Base-by-base conservation (phyloP, 2,888 invertebrate genomes). In the Thereva unica region DNA sequence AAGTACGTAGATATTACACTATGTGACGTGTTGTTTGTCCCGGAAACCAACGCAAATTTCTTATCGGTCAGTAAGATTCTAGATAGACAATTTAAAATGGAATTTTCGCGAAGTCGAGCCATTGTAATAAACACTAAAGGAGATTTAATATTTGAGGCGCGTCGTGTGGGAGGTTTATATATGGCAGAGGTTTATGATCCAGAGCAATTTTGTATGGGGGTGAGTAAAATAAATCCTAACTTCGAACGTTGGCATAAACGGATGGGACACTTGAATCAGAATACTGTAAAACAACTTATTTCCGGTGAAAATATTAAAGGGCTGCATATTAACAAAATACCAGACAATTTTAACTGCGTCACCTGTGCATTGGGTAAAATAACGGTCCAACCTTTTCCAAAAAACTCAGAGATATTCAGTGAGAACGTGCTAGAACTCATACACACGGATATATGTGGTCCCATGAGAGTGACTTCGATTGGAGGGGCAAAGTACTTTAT, bases 401-500 rank as follows among this genome's bases (percentile, higher is more conserved):
- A 45, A 45, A n/a, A 6, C 23, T 23, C 23, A 2, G 23, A 23
- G 23, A 23, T 23, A 23, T 23, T 23, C 23, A 23, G 23, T 23
- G 23, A 23, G 1, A 23, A 2, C 23, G 23, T 23, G 23, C 6
- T 45, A 8, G 45, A 45, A 9, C 10, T 45, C 9, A 8, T 45
- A 4, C 45, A 45, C 10, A 9, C 45, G 3, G 67, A 71, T 64
- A 64, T 71, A 6, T 71, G 65, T 38, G 69, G 69, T n/a, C 71
- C 70, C 7, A 70, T 73, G 41, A 54, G 52, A n/a, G 66, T 50
- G 9, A 45, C 9, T n/a, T 73, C 71, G 4, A 49, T 56, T 34
- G 70, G 69, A 41, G 69, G 70, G 23, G 57, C 70, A 12, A 57
- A 64, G n/a, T 72, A 71, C 55, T 71, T 73, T 23, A 47, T 68